Evolutionary conservation across 1,140 invertebrate genomes (phyloP).

Genomic region (Lepidurus couesii): DNA sequence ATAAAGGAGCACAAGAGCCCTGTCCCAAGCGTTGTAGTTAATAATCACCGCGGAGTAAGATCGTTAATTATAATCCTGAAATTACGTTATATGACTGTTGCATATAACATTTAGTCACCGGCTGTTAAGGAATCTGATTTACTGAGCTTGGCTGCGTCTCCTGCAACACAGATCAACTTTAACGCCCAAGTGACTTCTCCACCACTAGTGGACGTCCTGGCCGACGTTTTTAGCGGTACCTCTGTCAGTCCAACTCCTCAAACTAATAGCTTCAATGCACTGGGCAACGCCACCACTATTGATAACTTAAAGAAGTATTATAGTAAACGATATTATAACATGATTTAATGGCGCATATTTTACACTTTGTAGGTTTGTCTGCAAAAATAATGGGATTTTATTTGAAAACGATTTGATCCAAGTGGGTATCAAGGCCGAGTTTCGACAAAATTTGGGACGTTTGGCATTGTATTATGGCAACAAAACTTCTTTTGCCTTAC

Average conservation of each 20-base stretch:
- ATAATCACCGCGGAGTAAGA: constrained; percentile 13
- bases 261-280: constrained; percentile 43
- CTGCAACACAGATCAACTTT: constrained; percentile 50
- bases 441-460: constrained; percentile 87
- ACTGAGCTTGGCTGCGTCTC: constrained; percentile 75
- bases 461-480: constrained; percentile 97
- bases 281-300: constrained; percentile 54
- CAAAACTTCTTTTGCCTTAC: constrained; percentile 80
- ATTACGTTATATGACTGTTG: constrained; percentile 8
- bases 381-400: constrained; percentile 95
- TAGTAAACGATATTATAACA: constrained; percentile 28
- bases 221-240: constrained; percentile 63
- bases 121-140: constrained; percentile 54
- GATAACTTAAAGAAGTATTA: constrained; percentile 76
- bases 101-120: background rate
- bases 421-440: constrained; percentile 97
- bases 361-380: constrained; percentile 67
- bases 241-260: constrained; percentile 33
- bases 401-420: constrained; percentile 98
- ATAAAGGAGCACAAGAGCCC: constrained; percentile 69
- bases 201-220: constrained; percentile 82
- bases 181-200: constrained; percentile 55
- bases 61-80: background rate
- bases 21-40: constrained; percentile 48
- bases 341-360: constrained; percentile 22